phyloP scores from a whole-genome alignment of 1,140 invertebrate genomes.

The Drosophila suzukii region DNA sequence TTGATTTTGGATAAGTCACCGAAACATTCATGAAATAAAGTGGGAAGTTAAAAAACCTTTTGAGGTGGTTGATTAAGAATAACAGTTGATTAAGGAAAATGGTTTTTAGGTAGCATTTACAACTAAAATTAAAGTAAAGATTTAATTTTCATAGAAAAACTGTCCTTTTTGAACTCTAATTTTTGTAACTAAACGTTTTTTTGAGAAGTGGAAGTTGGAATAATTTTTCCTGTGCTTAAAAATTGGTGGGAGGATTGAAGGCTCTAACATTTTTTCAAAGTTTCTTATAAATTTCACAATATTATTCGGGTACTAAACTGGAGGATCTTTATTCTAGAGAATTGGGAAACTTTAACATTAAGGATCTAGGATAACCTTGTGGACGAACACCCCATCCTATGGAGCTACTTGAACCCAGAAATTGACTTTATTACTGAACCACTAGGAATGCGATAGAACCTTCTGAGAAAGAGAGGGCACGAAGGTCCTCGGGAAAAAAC shows the following conservation, averaged over 20 bases:
- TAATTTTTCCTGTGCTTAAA: too few relatives aligned
- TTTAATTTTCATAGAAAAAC: too few relatives aligned
- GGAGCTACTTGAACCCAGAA: constrained; percentile 9
- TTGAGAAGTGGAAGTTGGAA: too few relatives aligned
- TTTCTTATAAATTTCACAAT: too few relatives aligned
- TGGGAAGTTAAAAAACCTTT: neutral
- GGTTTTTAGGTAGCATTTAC: too few relatives aligned
- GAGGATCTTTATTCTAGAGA: neutral
- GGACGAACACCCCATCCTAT: neutral
- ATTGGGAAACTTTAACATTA: neutral
- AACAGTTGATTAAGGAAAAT: too few relatives aligned
- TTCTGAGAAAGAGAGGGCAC: constrained; percentile 22
- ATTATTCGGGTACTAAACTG: too few relatives aligned
- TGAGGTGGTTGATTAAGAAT: neutral
- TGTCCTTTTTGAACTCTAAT: too few relatives aligned
- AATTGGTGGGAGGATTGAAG: too few relatives aligned
- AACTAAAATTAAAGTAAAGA: too few relatives aligned
- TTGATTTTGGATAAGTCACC: neutral
- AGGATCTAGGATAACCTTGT: neutral
- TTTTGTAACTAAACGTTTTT: too few relatives aligned
- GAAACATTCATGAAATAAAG: neutral
- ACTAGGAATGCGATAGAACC: constrained; percentile 20
- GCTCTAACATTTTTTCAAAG: too few relatives aligned
- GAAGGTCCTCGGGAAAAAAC: constrained; percentile 34
- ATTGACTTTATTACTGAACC: constrained; percentile 34